phyloP scores from a whole-genome alignment of 2,797 vertebrate genomes.

The Microhierax caerulescens region DNA sequence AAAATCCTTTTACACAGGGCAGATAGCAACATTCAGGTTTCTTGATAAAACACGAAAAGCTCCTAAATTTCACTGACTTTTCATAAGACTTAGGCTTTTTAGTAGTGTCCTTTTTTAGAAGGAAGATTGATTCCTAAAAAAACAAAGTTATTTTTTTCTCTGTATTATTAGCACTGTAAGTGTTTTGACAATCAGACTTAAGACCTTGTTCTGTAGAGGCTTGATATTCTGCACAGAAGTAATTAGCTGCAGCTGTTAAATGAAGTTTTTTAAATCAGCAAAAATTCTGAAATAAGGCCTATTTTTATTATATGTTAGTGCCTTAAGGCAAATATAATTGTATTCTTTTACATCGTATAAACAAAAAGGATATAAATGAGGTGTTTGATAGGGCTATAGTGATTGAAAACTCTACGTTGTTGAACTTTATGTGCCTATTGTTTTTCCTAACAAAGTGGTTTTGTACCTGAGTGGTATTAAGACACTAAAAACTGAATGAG shows the following conservation, averaged over 20 bases:
- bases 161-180: neutral
- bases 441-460: neutral
- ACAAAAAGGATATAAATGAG: neutral
- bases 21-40: neutral
- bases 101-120: neutral
- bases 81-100: neutral
- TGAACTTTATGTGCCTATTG: neutral
- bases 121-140: neutral
- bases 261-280: neutral
- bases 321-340: neutral
- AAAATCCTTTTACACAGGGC: neutral
- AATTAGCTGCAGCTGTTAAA: constrained; percentile 27
- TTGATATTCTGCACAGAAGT: neutral
- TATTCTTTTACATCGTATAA: neutral
- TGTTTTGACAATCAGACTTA: neutral
- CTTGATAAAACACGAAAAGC: neutral
- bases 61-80: neutral
- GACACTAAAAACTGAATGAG: neutral
- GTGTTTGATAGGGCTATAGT: neutral
- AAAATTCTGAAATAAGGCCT: neutral
- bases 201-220: neutral
- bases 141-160: neutral
- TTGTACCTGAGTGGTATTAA: neutral
- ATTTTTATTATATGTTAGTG: neutral
- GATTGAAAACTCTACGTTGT: neutral